Percentiles rank a stretch among this genome's conserved stretches.
phyloP scores from a whole-genome alignment of 2,797 vertebrate genomes.

The Stomatorhinus walkeri region DNA sequence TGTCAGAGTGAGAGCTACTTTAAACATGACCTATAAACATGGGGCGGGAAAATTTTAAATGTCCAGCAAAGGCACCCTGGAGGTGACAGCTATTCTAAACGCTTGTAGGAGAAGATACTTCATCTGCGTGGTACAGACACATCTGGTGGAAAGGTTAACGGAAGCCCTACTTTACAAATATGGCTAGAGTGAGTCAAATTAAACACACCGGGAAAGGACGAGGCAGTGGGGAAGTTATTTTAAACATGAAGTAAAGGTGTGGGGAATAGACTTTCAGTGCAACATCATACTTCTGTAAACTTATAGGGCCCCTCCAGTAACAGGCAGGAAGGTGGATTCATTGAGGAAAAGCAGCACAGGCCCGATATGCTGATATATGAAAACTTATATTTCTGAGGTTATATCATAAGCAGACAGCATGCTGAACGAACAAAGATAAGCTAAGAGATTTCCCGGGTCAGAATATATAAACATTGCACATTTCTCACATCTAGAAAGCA shows the following conservation, averaged over 20 bases:
- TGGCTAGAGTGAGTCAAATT: not conserved
- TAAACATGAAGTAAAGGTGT: not conserved
- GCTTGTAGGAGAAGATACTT: not conserved
- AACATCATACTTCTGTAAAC: not conserved
- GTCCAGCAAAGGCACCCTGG: not conserved
- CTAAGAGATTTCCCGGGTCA: not conserved
- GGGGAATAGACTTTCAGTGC: not conserved
- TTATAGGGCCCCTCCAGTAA: not conserved
- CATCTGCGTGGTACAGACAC: not conserved
- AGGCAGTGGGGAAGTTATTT: not conserved
- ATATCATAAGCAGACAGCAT: not conserved
- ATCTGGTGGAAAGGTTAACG: not conserved
- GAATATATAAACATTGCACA: conserved; percentile 1
- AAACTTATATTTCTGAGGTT: not conserved
- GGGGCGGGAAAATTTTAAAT: not conserved
- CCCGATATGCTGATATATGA: not conserved
- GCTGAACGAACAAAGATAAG: not conserved
- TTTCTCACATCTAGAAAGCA: not conserved
- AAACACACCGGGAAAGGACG: not conserved
- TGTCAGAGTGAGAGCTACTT: not conserved
- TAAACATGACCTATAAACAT: not conserved
- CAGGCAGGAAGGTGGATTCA: not conserved
- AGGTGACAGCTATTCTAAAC: not conserved
- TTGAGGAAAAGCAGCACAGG: not conserved
- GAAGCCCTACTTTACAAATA: not conserved